phyloP scores from a whole-genome alignment of 2,888 invertebrate genomes.

The Papilio demoleus region DNA sequence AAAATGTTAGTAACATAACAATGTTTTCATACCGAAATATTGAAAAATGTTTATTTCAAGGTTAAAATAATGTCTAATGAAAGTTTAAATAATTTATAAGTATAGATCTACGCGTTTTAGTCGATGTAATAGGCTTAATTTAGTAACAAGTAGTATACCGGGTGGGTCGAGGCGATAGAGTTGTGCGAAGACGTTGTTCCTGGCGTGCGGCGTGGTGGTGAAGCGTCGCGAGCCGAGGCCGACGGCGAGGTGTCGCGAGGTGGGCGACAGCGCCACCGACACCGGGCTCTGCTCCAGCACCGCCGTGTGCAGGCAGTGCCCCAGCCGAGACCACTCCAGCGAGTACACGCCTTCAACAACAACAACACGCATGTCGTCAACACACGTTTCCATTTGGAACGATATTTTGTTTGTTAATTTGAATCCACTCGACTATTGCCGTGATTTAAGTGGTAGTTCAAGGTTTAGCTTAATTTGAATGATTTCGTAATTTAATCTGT shows the following conservation, averaged over 20 bases:
- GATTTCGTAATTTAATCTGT: too few species aligned
- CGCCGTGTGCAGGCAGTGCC: constrained; percentile 91
- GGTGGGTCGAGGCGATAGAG: constrained; percentile 71
- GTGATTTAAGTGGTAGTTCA: too few species aligned
- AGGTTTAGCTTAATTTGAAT: too few species aligned
- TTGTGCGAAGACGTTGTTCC: constrained; percentile 76
- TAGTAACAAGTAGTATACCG: constrained; percentile 58
- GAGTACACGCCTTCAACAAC: constrained; percentile 89
- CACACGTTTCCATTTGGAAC: too few species aligned
- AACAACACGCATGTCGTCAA: too few species aligned
- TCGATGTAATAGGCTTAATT: too few species aligned
- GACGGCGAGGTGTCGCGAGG: constrained; percentile 90
- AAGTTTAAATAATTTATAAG: too few species aligned
- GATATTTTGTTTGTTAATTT: too few species aligned
- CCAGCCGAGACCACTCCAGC: constrained; percentile 88
- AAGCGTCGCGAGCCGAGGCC: constrained; percentile 88
- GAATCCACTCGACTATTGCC: too few species aligned
- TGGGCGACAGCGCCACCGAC: constrained; percentile 93
- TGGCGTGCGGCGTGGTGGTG: constrained; percentile 82
- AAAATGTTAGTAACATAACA: constrained; percentile 32
- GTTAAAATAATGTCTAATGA: too few species aligned
- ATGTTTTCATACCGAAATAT: not conserved
- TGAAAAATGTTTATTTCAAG: too few species aligned
- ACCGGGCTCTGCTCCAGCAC: constrained; percentile 91
- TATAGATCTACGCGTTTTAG: too few species aligned